These are phyloP conservation scores for Myiothlypis coronata DNA, from an alignment of 2,797 vertebrate species.

Conservation along the genomic window DNA sequence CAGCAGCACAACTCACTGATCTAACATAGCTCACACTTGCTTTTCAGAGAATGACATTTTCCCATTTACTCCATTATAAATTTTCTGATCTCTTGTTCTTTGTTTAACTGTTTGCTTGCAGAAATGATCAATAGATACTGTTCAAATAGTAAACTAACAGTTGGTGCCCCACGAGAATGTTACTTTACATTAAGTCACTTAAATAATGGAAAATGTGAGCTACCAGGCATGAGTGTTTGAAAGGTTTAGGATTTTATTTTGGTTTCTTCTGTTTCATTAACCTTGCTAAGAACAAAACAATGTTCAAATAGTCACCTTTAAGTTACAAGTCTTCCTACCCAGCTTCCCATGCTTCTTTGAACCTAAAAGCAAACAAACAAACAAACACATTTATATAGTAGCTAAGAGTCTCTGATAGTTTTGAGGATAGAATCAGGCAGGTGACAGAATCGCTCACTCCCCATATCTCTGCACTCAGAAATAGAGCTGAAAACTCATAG, in stretches of 20 bases:
- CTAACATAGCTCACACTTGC: neutral
- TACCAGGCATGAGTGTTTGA: neutral
- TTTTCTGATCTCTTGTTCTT: neutral
- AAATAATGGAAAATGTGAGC: neutral
- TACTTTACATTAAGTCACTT: neutral
- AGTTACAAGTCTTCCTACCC: neutral
- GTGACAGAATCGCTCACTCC: neutral
- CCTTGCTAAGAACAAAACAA: neutral
- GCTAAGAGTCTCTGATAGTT: neutral
- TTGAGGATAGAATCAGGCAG: neutral
- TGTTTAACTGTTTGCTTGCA: neutral
- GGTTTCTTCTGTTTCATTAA: neutral
- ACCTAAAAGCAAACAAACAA: neutral
- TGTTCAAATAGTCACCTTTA: neutral
- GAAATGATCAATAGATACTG: neutral
- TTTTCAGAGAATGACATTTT: neutral
- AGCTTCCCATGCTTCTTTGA: constrained; percentile 15
- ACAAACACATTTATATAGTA: neutral
- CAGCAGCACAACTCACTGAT: neutral
- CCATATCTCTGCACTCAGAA: neutral
- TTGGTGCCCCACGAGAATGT: neutral
- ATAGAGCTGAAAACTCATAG: neutral
- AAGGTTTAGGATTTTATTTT: neutral
- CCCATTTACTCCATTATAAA: neutral
- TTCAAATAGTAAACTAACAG: neutral